Conservation (phyloP, 2,113 vertebrate species). For the mouse (Mus musculus) region GRCm39 chr7:39239001-39239500, state of each 20-base stretch:
- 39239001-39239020: too few species aligned
- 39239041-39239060: conserved; percentile 99
- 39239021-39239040: conserved; percentile 99
- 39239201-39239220: conserved; percentile 99
- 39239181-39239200: conserved; percentile 99
- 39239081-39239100: conserved; percentile 99
- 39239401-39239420: conserved; percentile 84
- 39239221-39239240: conserved; percentile 99
- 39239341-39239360: conserved; percentile 92
- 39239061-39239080: conserved; percentile 98
- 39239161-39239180: conserved; percentile 98
- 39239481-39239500: conserved; percentile 79
- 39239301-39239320: conserved; percentile 90
- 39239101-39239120: conserved; percentile 99
- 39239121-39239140: conserved; percentile 99
- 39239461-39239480: conserved; percentile 68
- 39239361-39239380: conserved; percentile 88
- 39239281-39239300: conserved; percentile 94
- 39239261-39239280: conserved; percentile 95
- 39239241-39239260: conserved; percentile 99
- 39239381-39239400: conserved; percentile 86
- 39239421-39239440: conserved; percentile 82
- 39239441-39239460: conserved; percentile 83
- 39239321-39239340: conserved; percentile 87
- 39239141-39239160: conserved; percentile 91